Base-by-base conservation (phyloP, 2,797 vertebrate species). In the Borostomias antarcticus region DNA sequence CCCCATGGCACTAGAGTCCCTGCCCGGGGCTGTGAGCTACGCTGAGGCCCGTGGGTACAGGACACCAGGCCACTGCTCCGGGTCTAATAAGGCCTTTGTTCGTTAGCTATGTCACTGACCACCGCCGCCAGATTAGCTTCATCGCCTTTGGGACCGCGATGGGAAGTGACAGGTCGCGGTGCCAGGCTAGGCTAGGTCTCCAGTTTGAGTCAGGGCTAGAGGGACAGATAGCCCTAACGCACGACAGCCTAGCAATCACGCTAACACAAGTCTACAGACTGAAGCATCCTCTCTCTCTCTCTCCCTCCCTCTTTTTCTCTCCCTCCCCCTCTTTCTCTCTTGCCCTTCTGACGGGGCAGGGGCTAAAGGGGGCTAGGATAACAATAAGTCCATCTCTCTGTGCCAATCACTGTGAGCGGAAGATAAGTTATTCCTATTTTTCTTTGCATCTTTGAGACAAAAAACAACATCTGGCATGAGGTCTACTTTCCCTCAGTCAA, bases 51-150 rank as follows among this genome's bases (percentile, higher is more conserved):
- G 7, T 9, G 37, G 37, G 11, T 35, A 78, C 45, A 78, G 73
- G 68, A 77, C 29, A 70, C 69, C 66, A 68, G 37, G 54, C 75
- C 76, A 78, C 59, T 67, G 83, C 87, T 87, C 75, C 63, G 64
- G 86, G 86, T 84, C 83, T 85, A 84, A 87, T 70, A 69, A 81
- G 80, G 79, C 83, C 84, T 87, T 86, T 89, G 87, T 88, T 90
- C 85, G 83, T 88, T 88, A 82, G 82, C 86, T 78, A 85, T 88
- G 90, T 89, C 86, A 82, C 81, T 74, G 85, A 88, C 85, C 83
- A 85, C 87, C 83, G 85, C 87, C 89, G 81, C 82, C 83, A 87
- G 89, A 91, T 89, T 89, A 89, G 87, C 85, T 86, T 89, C 85
- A 88, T 90, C 86, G 90, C 89, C 90, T 83, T 84, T 89, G 86